Evolutionary conservation across 2,113 vertebrate species (phyloP), one percentile per base, ranked within the genome.

Genomic region (Strix uralensis): DNA sequence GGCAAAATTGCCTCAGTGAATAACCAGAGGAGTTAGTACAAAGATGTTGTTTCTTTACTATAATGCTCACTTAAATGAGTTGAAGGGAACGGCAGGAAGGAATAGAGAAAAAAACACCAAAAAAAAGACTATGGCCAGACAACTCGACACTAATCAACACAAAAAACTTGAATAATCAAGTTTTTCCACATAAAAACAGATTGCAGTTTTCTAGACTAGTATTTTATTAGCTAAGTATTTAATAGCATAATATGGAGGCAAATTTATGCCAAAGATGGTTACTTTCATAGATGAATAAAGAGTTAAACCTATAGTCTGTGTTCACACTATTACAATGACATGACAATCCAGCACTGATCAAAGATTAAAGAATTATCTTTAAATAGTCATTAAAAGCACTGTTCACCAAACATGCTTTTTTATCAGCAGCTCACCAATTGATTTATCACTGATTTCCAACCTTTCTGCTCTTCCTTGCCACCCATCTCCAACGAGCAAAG

Each of bases 1-100:
- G 95, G 95, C 90, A 61, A 94, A 94, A 96, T 59, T 89, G 94
- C 96, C 96, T 96, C 93, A 91, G 94, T 95, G 88, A 94, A 65
- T 90, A 54, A 96, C 74, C 59, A 74, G 72, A 90, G 92, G 93
- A 92, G 92, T 69, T 59, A 94, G 91, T 96, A 96, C 42, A 96
- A 97, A 97, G 81, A 90, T 90, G 65, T 38, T 80, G 26, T 54
- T 91, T 74, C 54, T 88, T 92, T 80, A 70, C 44, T 83, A 57
- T 62, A 88, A 81, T 26, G 54, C 36, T 95, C 40, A 75, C 30
- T 82, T 91, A 63, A 47, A 65, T 49, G 63, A 85, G 51, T 44
- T 75, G 83, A 90, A 88, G 22, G 63, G 44, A 88, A 72, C 42
- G 34, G 38, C 34, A 71, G 52, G 57, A 86, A 94, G 75, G 32